These are phyloP conservation scores for Seladonia tumulorum DNA, from an alignment of 2,888 invertebrate genomes.

Conservation along the genomic window DNA sequence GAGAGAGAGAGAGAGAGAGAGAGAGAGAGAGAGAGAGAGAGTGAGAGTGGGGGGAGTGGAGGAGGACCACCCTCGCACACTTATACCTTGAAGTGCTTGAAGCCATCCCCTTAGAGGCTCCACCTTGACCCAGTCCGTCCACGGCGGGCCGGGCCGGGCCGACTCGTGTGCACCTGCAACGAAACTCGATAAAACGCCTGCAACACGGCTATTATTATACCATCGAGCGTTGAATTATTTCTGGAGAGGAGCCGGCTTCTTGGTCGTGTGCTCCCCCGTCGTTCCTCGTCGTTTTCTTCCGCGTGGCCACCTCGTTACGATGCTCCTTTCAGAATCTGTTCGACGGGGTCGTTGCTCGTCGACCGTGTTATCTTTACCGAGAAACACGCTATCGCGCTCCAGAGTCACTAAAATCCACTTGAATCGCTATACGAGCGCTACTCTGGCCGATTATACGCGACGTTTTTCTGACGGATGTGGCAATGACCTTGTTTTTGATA, in stretches of 20 bases:
- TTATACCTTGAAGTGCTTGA: constrained; percentile 22
- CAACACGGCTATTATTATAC: constrained; percentile 35
- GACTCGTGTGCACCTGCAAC: constrained; percentile 26
- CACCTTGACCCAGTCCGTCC: constrained; percentile 70
- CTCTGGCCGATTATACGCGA: background rate
- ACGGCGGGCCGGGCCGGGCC: constrained; percentile 24
- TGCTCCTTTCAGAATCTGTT: background rate
- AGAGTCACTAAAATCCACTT: background rate
- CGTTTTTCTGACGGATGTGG: background rate
- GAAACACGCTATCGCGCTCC: background rate
- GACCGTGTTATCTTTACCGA: background rate
- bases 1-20: background rate
- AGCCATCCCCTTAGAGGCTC: constrained; percentile 37
- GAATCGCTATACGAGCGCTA: background rate
- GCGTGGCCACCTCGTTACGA: background rate
- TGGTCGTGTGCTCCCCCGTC: background rate
- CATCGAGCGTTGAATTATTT: constrained; percentile 44
- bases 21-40: background rate
- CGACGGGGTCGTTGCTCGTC: background rate
- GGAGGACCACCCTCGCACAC: no score
- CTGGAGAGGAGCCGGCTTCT: background rate
- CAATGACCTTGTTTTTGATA: background rate
- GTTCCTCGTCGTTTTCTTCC: background rate
- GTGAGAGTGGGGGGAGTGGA: no score
- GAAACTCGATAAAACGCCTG: constrained; percentile 52